phyloP scores from a whole-genome alignment of 2,888 invertebrate species.

The Drosophila mulleri region DNA sequence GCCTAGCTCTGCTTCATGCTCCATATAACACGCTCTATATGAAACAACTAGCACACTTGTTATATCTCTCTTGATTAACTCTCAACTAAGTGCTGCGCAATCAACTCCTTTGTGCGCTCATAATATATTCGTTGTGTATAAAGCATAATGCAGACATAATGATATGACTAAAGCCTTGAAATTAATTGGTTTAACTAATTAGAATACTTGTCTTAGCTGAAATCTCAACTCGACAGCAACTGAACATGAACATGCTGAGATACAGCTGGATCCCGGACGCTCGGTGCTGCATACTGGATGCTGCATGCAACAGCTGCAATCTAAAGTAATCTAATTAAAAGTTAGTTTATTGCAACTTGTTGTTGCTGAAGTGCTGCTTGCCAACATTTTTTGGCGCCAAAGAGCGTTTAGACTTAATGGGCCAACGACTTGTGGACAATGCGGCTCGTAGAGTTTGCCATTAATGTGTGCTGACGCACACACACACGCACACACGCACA shows the following conservation, averaged over 20 bases:
- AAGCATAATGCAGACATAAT: background rate
- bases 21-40: background rate
- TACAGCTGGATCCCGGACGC: background rate
- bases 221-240: background rate
- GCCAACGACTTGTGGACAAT: constrained; percentile 7
- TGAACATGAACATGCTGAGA: background rate
- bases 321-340: constrained; percentile 72
- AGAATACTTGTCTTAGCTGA: constrained; percentile 4
- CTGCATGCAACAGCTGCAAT: constrained; percentile 66
- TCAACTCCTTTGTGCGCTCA: background rate
- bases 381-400: constrained; percentile 54
- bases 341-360: constrained; percentile 65
- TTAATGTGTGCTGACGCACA: constrained; percentile 4
- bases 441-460: constrained; percentile 3
- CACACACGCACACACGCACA: constrained; percentile 12
- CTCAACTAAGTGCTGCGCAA: background rate
- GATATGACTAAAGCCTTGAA: background rate
- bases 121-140: background rate
- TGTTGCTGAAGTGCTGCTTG: constrained; percentile 55
- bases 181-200: constrained; percentile 2
- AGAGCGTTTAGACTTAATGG: constrained; percentile 12
- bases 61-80: background rate
- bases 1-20: background rate
- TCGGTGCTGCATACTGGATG: background rate
- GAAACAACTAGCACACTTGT: background rate